Evolutionary conservation across 92 coral and sea anemone genomes (phyloP).

Genomic region (Zoanthus solanderi): DNA sequence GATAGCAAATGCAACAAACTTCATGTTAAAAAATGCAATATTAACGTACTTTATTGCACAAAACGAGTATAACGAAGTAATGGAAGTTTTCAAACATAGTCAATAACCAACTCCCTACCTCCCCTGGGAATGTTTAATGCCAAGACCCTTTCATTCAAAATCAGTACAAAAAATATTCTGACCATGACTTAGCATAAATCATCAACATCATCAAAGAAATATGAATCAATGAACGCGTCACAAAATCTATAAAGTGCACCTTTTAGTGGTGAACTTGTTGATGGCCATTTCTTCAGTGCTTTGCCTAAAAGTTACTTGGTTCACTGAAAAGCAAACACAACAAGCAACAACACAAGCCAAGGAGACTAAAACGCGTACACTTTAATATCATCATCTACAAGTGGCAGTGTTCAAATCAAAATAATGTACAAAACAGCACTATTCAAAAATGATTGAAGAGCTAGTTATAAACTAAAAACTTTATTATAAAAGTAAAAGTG

Average conservation of each 20-base stretch:
- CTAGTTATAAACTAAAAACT: slow-evolving; percentile 17
- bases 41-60: no score
- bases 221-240: background rate
- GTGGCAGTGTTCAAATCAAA: slow-evolving; percentile 13
- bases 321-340: slow-evolving; percentile 45
- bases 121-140: background rate
- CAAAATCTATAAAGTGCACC: slow-evolving; percentile 27
- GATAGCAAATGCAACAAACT: no score
- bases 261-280: slow-evolving; percentile 13
- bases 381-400: slow-evolving; percentile 48
- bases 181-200: background rate
- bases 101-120: background rate
- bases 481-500: slow-evolving; percentile 7
- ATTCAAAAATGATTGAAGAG: slow-evolving; percentile 30
- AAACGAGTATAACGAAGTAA: no score
- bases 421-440: slow-evolving; percentile 42
- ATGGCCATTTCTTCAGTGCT: slow-evolving; percentile 25
- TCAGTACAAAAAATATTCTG: background rate
- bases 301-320: background rate
- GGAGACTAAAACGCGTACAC: slow-evolving; percentile 40
- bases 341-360: slow-evolving; percentile 23
- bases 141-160: background rate
- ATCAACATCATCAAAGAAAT: background rate
- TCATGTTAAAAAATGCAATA: no score
- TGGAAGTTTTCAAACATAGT: background rate